Conservation (phyloP, 2,888 invertebrate genomes). For the Diaprepes abbreviatus region DNA sequence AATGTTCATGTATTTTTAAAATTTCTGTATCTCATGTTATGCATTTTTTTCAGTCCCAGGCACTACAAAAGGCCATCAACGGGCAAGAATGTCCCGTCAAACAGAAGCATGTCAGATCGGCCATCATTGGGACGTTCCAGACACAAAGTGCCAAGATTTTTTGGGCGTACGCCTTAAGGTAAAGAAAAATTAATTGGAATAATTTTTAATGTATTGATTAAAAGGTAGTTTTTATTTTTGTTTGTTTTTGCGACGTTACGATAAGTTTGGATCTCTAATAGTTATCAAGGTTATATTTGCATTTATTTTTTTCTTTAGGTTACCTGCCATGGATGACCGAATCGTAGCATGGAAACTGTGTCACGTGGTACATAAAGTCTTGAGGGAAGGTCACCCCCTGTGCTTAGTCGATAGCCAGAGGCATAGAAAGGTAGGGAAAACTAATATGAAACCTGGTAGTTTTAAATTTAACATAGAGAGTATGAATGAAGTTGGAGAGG, state of each 20-base stretch:
- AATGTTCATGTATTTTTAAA: background rate
- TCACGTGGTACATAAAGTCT: slow-evolving; percentile 95
- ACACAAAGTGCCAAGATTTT: slow-evolving; percentile 93
- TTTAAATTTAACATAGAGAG: too few species aligned
- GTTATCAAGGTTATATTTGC: too few species aligned
- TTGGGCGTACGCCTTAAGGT: slow-evolving; percentile 79
- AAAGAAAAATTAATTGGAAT: too few species aligned
- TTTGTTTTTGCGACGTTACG: too few species aligned
- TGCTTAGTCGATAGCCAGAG: slow-evolving; percentile 88
- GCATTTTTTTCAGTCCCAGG: slow-evolving; percentile 79
- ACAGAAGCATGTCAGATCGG: slow-evolving; percentile 97
- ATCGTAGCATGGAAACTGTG: slow-evolving; percentile 99
- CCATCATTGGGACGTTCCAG: slow-evolving; percentile 95
- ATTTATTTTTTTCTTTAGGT: slow-evolving; percentile 53
- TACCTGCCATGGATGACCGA: slow-evolving; percentile 91
- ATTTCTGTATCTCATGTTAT: background rate
- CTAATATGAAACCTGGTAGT: too few species aligned
- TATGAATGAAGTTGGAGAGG: too few species aligned
- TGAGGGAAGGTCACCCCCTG: slow-evolving; percentile 94
- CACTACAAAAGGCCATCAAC: slow-evolving; percentile 95
- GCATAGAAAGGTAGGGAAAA: slow-evolving; percentile 72
- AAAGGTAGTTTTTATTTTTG: too few species aligned
- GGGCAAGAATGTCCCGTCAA: slow-evolving; percentile 93
- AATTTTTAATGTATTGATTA: too few species aligned
- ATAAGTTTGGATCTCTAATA: too few species aligned